Conservation (phyloP, 2,113 vertebrate species). For the Chlorodrepanis virens region DNA sequence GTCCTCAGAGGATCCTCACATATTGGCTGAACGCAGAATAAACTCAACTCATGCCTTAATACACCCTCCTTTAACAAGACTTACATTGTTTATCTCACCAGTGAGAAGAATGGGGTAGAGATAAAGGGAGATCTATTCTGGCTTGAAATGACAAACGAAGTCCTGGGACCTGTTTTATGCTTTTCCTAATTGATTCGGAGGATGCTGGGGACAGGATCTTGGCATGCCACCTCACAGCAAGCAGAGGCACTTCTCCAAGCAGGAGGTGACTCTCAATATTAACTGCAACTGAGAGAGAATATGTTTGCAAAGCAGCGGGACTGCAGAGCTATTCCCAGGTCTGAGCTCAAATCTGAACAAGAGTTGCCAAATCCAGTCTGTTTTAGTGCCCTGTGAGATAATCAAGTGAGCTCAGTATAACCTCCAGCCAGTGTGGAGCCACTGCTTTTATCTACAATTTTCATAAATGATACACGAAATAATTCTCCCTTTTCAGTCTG, state of each 20-base stretch:
- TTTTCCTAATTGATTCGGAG: neutral
- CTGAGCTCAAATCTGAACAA: neutral
- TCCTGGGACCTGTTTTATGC: neutral
- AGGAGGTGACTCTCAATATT: neutral
- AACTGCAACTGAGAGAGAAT: neutral
- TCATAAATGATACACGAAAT: neutral
- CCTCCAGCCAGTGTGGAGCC: neutral
- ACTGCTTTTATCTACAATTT: neutral
- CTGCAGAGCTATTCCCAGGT: constrained; percentile 5
- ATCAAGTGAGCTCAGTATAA: neutral
- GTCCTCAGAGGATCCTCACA: neutral
- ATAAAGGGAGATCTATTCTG: neutral
- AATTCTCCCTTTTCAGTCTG: neutral
- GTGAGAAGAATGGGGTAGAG: neutral
- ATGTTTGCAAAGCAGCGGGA: constrained; percentile 9
- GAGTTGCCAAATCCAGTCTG: neutral
- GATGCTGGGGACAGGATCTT: neutral
- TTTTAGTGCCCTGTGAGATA: neutral
- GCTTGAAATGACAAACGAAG: neutral
- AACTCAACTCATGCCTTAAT: neutral
- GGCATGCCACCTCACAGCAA: neutral
- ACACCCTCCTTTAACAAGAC: neutral
- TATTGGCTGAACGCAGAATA: neutral
- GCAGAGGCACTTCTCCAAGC: neutral
- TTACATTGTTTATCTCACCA: neutral